Conservation (phyloP, 2,113 vertebrate genomes). For the Protomyctophum bolini region DNA sequence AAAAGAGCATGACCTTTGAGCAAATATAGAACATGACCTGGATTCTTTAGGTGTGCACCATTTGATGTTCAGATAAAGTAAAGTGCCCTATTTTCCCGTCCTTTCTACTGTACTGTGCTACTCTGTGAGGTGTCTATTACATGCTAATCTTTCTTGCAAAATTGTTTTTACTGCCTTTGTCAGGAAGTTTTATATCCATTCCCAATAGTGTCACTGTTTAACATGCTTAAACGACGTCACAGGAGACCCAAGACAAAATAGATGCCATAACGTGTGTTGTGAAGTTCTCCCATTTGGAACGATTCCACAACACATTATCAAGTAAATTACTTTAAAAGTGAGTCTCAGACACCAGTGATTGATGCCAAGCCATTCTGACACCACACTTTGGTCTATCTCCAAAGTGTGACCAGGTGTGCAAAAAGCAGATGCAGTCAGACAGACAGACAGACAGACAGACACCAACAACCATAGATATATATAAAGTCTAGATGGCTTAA, state of each 20-base stretch:
- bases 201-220: neutral
- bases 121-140: neutral
- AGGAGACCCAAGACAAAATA: slow-evolving; percentile 38
- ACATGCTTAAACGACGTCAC: slow-evolving; percentile 20
- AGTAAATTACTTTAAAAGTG: slow-evolving; percentile 1
- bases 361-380: slow-evolving; percentile 47
- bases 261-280: slow-evolving; percentile 18
- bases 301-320: slow-evolving; percentile 27
- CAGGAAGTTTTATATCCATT: no score
- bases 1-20: no score
- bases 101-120: no score
- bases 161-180: no score
- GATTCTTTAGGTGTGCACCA: no score
- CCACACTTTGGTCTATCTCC: slow-evolving; percentile 55
- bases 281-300: slow-evolving; percentile 1
- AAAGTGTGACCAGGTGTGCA: slow-evolving; percentile 58
- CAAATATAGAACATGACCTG: no score
- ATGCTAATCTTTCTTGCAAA: neutral
- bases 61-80: no score
- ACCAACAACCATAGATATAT: no score
- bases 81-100: no score
- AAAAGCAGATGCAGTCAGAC: slow-evolving; percentile 21
- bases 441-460: slow-evolving; percentile 18
- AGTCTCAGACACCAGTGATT: slow-evolving; percentile 12
- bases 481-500: no score